Conservation (phyloP, 2,888 invertebrate genomes). For the Drosophila mettleri region DNA sequence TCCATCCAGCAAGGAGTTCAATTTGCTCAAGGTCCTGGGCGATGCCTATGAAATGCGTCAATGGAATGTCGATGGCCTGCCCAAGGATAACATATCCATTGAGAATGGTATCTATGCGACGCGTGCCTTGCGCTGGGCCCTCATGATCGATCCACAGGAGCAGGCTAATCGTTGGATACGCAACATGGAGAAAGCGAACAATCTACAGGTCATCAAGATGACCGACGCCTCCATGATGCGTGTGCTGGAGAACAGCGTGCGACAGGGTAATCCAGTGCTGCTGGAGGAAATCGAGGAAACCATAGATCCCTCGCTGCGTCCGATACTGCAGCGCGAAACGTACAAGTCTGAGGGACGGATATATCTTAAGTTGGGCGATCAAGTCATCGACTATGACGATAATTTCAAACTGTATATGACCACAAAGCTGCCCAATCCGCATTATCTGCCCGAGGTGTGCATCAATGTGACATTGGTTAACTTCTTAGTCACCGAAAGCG, state of each 20-base stretch:
- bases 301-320: slow-evolving; percentile 94
- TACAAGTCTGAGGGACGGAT: slow-evolving; percentile 90
- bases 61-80: slow-evolving; percentile 96
- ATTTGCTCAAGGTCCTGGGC: slow-evolving; percentile 90
- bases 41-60: slow-evolving; percentile 94
- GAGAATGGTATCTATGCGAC: slow-evolving; percentile 97
- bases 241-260: slow-evolving; percentile 90
- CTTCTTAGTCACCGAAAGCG: slow-evolving; percentile 95
- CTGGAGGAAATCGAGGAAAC: slow-evolving; percentile 95
- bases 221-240: slow-evolving; percentile 91
- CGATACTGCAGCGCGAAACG: slow-evolving; percentile 92
- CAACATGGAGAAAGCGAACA: slow-evolving; percentile 92
- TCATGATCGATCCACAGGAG: slow-evolving; percentile 98
- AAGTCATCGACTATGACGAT: slow-evolving; percentile 94
- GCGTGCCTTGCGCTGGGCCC: slow-evolving; percentile 92
- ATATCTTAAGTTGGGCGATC: slow-evolving; percentile 93
- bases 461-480: slow-evolving; percentile 97
- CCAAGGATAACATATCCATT: slow-evolving; percentile 94
- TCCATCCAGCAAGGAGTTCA: slow-evolving; percentile 89
- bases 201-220: slow-evolving; percentile 91
- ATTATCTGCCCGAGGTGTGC: slow-evolving; percentile 96
- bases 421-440: slow-evolving; percentile 96
- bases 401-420: slow-evolving; percentile 96
- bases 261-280: slow-evolving; percentile 93
- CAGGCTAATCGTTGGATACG: slow-evolving; percentile 97